Evolutionary conservation across 2,797 vertebrate species (phyloP).

Genomic region (Etheostoma perlongum): DNA sequence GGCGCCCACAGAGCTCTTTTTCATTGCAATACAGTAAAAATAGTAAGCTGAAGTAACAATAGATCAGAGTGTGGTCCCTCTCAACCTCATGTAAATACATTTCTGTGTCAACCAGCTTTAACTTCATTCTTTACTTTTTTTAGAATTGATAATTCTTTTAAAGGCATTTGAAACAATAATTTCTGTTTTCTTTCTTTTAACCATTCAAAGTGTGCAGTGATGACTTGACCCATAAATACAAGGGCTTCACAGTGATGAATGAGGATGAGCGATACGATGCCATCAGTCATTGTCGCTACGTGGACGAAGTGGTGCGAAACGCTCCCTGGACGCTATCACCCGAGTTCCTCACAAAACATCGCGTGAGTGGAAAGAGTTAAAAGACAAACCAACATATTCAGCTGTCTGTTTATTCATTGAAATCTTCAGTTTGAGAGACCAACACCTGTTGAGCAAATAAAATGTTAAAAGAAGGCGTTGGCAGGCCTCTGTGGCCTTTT

Average conservation of each 20-base stretch:
- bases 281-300: constrained; percentile 95
- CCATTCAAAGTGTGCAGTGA: constrained; percentile 93
- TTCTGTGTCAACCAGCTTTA: background rate
- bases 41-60: background rate
- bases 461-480: background rate
- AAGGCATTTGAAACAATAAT: background rate
- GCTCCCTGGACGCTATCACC: constrained; percentile 95
- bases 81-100: too few relatives aligned
- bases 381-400: background rate
- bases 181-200: constrained; percentile 12
- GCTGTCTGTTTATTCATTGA: background rate
- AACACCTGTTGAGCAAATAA: background rate
- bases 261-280: constrained; percentile 96
- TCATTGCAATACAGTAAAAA: background rate
- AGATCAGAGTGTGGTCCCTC: background rate
- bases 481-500: background rate
- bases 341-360: constrained; percentile 92
- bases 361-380: constrained; percentile 82
- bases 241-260: constrained; percentile 98
- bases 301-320: constrained; percentile 95
- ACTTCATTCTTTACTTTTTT: too few relatives aligned
- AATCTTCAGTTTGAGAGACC: background rate
- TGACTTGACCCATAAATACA: constrained; percentile 95
- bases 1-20: too few relatives aligned
- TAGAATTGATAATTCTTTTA: too few relatives aligned